Evolutionary conservation across 2,888 invertebrate species (phyloP).

Genomic region (Erebia aethiops): DNA sequence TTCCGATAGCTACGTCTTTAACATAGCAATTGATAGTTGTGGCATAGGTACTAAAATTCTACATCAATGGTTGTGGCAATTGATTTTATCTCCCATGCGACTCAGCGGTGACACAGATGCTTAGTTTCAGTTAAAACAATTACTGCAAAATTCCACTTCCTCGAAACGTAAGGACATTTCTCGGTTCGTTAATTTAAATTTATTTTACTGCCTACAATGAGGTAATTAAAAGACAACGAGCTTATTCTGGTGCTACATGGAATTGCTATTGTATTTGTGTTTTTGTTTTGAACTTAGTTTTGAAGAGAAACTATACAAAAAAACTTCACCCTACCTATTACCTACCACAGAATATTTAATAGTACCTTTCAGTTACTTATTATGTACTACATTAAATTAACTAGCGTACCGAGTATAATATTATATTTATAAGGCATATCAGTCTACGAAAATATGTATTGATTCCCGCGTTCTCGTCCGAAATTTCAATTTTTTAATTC

Average conservation of each 20-base stretch:
- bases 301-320: background rate
- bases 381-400: too few species aligned
- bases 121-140: conserved; percentile 42
- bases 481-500: too few species aligned
- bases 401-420: too few species aligned
- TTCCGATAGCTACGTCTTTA: background rate
- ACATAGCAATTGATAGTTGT: conserved; percentile 19
- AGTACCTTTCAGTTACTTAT: too few species aligned
- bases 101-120: conserved; percentile 36
- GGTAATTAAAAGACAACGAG: conserved; percentile 41
- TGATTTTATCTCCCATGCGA: conserved; percentile 31
- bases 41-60: too few species aligned
- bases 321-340: background rate
- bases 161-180: conserved; percentile 35
- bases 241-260: conserved; percentile 32
- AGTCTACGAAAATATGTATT: too few species aligned
- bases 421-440: too few species aligned
- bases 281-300: background rate
- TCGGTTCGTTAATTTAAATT: conserved; percentile 69
- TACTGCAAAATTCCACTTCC: conserved; percentile 38
- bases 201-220: conserved; percentile 58
- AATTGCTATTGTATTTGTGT: conserved; percentile 14
- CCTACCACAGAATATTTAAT: too few species aligned
- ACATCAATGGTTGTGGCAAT: conserved; percentile 26
- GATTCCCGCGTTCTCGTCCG: too few species aligned